A percentile compares a stretch with the other conserved stretches of the same genome.
Evolutionary conservation across 2,113 vertebrate genomes (phyloP).

Genomic region (Pangasianodon hypophthalmus): DNA sequence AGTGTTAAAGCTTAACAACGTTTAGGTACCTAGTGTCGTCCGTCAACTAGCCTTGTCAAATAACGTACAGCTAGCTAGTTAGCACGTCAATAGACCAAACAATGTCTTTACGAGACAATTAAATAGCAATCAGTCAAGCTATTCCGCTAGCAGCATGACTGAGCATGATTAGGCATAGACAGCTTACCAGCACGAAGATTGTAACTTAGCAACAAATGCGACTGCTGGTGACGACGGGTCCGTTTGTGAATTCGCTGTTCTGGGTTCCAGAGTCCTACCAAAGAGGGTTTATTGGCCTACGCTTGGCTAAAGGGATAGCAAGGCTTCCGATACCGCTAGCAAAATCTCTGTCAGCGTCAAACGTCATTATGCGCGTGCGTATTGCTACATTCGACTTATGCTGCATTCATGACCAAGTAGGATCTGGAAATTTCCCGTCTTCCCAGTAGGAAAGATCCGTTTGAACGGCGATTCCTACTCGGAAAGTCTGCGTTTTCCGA

Average conservation of each 20-base stretch:
- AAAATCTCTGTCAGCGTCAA: background rate
- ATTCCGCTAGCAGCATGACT: background rate
- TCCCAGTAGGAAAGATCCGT: background rate
- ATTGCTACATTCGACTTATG: background rate
- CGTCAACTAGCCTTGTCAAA: background rate
- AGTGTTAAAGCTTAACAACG: background rate
- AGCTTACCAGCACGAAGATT: background rate
- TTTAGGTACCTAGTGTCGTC: background rate
- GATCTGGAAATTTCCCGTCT: background rate
- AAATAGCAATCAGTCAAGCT: background rate
- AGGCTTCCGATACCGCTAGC: background rate
- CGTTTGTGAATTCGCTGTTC: background rate
- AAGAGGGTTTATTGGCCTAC: background rate
- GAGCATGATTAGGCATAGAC: background rate
- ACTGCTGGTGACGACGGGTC: too few relatives aligned
- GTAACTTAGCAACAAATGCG: background rate
- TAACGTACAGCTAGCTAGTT: background rate
- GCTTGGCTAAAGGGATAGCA: background rate
- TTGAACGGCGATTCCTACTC: background rate
- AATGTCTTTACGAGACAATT: background rate
- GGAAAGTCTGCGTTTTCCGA: background rate
- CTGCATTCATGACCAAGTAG: background rate
- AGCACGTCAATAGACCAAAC: background rate
- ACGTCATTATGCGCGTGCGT: conserved; percentile 2
- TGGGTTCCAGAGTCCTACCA: background rate